Evolutionary conservation across 2,113 vertebrate species (phyloP).

Genomic region (Gobio gobio): DNA sequence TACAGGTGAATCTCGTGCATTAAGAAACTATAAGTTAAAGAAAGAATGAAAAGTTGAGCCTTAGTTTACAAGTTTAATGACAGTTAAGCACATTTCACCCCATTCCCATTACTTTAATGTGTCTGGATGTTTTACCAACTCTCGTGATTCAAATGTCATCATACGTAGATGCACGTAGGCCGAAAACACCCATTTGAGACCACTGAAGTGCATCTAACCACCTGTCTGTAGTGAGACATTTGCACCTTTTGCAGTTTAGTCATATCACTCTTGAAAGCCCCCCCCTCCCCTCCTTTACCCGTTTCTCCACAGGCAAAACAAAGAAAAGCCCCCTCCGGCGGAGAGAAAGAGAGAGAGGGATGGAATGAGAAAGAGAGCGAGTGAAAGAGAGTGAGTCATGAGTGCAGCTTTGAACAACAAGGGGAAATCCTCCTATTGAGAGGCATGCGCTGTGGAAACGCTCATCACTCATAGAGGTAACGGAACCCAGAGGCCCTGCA

Average conservation of each 20-base stretch:
- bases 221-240: conserved; percentile 33
- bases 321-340: conserved; percentile 21
- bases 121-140: neutral
- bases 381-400: neutral
- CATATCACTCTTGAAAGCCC: conserved; percentile 37
- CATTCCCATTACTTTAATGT: neutral
- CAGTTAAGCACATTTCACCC: neutral
- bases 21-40: neutral
- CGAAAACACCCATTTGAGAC: neutral
- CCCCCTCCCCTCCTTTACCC: neutral
- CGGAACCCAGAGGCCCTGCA: conserved; percentile 22
- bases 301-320: conserved; percentile 12
- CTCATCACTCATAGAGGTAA: conserved; percentile 34
- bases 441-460: conserved; percentile 23
- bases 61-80: neutral
- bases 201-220: conserved; percentile 45
- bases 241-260: conserved; percentile 32
- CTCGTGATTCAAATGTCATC: neutral
- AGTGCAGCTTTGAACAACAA: conserved; percentile 37
- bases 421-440: conserved; percentile 38
- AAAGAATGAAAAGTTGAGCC: neutral
- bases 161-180: neutral
- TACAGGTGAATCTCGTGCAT: neutral
- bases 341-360: neutral
- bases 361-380: neutral